Conservation (phyloP, 2,888 invertebrate genomes). For the Agonum fuliginosum region DNA sequence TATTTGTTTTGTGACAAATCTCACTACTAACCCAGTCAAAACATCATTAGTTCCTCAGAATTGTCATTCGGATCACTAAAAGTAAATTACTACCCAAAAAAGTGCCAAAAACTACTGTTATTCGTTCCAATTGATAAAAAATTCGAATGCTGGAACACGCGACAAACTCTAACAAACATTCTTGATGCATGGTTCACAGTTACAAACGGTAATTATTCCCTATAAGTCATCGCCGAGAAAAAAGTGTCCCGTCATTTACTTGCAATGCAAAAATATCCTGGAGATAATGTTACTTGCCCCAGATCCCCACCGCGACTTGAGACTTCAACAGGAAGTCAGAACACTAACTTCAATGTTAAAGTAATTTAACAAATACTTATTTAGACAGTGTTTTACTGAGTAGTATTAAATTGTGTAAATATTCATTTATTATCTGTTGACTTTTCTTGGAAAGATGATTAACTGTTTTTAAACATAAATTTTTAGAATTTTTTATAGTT, state of each 20-base stretch:
- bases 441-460: too few relatives aligned
- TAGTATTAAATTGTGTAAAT: too few relatives aligned
- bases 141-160: constrained; percentile 34
- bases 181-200: constrained; percentile 2
- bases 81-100: constrained; percentile 37
- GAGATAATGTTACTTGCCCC: constrained; percentile 22
- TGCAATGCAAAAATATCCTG: constrained; percentile 19
- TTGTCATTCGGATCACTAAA: not conserved
- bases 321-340: constrained; percentile 1
- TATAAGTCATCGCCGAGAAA: constrained; percentile 18
- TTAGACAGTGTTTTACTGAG: too few relatives aligned
- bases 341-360: not conserved
- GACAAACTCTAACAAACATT: constrained; percentile 33
- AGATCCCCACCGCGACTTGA: constrained; percentile 4
- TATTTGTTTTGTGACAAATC: not conserved
- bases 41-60: not conserved
- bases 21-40: not conserved
- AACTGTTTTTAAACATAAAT: too few relatives aligned
- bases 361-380: not conserved
- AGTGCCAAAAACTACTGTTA: constrained; percentile 45
- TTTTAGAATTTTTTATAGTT: too few relatives aligned
- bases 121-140: constrained; percentile 32
- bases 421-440: too few relatives aligned
- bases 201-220: constrained; percentile 43
- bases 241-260: constrained; percentile 25